Evolutionary conservation across 2,113 vertebrate species (phyloP).

Genomic region (Cricetomys ansorgei): DNA sequence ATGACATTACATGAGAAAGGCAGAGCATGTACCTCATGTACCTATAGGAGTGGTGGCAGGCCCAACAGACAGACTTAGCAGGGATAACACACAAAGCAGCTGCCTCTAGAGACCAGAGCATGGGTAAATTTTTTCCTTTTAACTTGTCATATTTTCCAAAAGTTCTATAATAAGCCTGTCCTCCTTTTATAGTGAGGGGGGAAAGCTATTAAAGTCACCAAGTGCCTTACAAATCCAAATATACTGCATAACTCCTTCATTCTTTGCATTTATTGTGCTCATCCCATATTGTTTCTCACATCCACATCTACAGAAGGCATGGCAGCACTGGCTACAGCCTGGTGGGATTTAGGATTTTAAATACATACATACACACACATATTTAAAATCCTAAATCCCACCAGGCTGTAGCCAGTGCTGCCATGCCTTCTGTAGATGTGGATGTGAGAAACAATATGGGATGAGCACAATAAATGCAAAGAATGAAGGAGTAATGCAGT

Average conservation of each 20-base stretch:
- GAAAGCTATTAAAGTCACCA: constrained; percentile 35
- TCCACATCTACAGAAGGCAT: not conserved
- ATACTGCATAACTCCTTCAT: not conserved
- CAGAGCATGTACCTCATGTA: not conserved
- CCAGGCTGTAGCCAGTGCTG: not conserved
- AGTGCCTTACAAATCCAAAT: constrained; percentile 49
- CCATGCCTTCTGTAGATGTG: not conserved
- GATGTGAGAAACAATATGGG: not conserved
- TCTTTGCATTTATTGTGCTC: not conserved
- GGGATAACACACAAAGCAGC: not conserved
- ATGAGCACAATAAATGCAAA: not conserved
- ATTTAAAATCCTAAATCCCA: not conserved
- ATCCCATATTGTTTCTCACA: not conserved
- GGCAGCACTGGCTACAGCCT: not conserved
- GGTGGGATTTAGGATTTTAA: not conserved
- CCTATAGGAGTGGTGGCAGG: not conserved
- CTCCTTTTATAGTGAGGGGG: constrained; percentile 45
- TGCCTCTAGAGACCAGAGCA: not conserved
- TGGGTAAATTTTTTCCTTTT: not conserved
- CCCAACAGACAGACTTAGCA: not conserved
- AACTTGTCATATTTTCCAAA: constrained; percentile 56
- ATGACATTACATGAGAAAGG: not conserved
- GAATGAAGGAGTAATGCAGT: not conserved
- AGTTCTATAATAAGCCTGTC: constrained; percentile 53
- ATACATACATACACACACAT: too few relatives aligned